phyloP scores from a whole-genome alignment of 2,113 vertebrate genomes.

The Falcunculus frontatus region DNA sequence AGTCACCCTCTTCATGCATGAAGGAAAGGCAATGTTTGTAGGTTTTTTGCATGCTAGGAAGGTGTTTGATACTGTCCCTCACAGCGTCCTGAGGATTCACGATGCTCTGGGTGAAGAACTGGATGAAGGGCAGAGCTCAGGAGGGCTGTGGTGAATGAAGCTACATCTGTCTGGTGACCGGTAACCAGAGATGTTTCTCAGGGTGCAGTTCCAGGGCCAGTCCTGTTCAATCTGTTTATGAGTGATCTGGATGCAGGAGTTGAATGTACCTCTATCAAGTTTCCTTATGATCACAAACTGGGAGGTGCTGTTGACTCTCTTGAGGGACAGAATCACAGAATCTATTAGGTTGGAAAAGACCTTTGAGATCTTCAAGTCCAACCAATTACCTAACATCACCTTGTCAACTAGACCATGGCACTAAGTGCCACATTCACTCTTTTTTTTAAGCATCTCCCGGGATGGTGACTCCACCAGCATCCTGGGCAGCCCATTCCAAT shows the following conservation, averaged over 20 bases:
- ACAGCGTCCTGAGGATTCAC: fast-evolving
- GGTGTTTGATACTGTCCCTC: not conserved
- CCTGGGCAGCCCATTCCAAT: not conserved
- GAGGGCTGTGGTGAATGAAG: not conserved
- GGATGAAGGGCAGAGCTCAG: not conserved
- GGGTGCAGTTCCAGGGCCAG: not conserved
- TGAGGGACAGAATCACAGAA: not conserved
- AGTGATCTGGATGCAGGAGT: not conserved
- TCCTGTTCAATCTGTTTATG: not conserved
- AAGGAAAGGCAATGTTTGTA: not conserved
- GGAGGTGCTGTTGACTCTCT: not conserved
- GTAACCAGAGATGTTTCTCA: fast-evolving
- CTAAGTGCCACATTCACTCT: not conserved
- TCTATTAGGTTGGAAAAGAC: not conserved
- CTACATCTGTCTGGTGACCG: fast-evolving
- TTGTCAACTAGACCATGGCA: not conserved
- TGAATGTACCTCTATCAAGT: not conserved
- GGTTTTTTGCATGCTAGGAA: not conserved
- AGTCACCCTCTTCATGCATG: fast-evolving
- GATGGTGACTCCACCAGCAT: not conserved
- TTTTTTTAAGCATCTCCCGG: not conserved
- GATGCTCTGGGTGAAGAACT: not conserved
- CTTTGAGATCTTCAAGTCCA: not conserved
- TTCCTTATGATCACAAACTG: not conserved
- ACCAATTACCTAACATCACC: not conserved